Evolutionary conservation across 1,140 invertebrate species (phyloP).

Genomic region (Danaus melanippus): DNA sequence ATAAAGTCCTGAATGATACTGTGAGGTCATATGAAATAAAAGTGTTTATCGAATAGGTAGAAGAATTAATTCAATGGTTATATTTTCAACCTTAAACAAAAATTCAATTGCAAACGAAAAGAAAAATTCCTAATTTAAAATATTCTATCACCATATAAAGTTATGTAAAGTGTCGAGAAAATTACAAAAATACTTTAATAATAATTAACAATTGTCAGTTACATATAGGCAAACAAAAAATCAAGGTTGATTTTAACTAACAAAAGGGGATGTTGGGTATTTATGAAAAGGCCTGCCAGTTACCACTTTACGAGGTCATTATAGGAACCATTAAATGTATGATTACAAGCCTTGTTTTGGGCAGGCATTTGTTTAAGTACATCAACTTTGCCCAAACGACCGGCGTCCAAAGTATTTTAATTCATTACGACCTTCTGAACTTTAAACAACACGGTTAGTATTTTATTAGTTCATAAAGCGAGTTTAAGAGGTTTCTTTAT

Average conservation of each 20-base stretch:
- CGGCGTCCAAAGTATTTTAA: conserved; percentile 56
- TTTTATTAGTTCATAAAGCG: conserved; percentile 48
- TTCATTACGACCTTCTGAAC: conserved; percentile 47
- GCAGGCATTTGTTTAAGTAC: conserved; percentile 59
- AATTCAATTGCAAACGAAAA: too few species aligned
- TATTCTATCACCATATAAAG: too few species aligned
- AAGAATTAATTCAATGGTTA: too few species aligned
- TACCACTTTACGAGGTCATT: conserved; percentile 66
- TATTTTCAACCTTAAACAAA: too few species aligned
- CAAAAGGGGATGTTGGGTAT: conserved; percentile 26
- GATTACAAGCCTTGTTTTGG: conserved; percentile 57
- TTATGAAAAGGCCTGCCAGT: conserved; percentile 32
- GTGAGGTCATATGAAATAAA: too few species aligned
- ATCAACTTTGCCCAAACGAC: conserved; percentile 63
- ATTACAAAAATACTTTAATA: too few species aligned
- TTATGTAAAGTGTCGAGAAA: too few species aligned
- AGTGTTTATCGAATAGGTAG: too few species aligned
- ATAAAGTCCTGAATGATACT: background rate
- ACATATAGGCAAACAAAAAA: conserved; percentile 5
- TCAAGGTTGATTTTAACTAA: conserved; percentile 8
- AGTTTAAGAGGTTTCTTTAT: conserved; percentile 18
- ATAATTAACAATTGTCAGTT: too few species aligned
- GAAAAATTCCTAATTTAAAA: too few species aligned
- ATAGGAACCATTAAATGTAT: conserved; percentile 64
- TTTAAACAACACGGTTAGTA: conserved; percentile 35